A percentile compares a stretch with the other conserved stretches of the same genome.
Evolutionary conservation across 2,888 invertebrate genomes (phyloP).

Genomic region (Polydrusus tereticollis): DNA sequence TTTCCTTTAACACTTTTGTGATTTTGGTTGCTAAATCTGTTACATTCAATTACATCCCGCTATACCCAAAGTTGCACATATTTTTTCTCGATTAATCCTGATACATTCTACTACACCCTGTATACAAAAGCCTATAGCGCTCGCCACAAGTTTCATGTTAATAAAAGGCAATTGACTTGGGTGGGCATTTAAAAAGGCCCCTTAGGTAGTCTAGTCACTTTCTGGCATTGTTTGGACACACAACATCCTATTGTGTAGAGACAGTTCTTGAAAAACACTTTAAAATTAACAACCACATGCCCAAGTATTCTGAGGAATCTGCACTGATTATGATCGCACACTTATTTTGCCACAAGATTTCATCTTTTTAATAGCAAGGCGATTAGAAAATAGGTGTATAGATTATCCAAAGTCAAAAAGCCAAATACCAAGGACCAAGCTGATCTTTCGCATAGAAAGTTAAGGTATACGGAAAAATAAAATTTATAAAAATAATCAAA

Average conservation of each 20-base stretch:
- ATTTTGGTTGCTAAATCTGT: no score
- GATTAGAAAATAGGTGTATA: neutral
- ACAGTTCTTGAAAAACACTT: constrained; percentile 34
- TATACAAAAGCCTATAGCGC: constrained; percentile 1
- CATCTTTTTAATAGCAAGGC: neutral
- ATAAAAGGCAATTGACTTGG: constrained; percentile 45
- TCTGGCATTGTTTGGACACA: constrained; percentile 32
- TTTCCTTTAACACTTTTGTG: no score
- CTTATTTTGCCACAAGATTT: neutral
- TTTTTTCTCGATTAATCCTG: neutral
- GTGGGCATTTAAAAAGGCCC: constrained; percentile 35
- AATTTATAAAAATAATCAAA: no score
- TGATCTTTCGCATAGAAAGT: no score
- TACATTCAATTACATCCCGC: no score
- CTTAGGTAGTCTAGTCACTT: constrained; percentile 30
- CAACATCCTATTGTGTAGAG: constrained; percentile 35
- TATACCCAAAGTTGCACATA: no score
- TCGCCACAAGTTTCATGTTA: constrained; percentile 33
- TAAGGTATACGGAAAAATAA: no score
- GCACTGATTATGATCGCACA: neutral
- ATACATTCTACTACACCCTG: constrained; percentile 3
- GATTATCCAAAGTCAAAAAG: no score
- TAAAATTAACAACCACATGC: constrained; percentile 14
- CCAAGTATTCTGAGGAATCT: neutral
- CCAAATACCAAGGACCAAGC: no score